Evolutionary conservation across 2,113 vertebrate species (phyloP), one percentile per base, ranked within the genome.

Genomic region (Gyps fulvus): DNA sequence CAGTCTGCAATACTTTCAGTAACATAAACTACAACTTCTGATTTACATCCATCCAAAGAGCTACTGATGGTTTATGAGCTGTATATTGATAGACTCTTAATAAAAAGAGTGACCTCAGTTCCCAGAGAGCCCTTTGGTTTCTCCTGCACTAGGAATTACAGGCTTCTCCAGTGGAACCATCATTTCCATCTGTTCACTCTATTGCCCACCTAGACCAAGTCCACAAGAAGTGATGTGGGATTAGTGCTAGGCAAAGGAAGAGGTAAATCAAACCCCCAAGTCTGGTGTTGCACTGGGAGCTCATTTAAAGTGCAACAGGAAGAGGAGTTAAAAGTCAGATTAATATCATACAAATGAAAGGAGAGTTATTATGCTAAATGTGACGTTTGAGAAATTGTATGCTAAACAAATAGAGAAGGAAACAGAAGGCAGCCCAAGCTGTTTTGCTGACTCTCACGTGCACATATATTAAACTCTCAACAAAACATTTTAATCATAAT

Each of bases 381-480:
- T 58, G 85, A 91, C 27, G 7, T 90, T 83, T 94, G 87, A 95
- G 72, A 94, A 93, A 96, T 70, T 43, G 45, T 43, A 77, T 3
- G 10, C 32, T 87, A 85, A 97, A 87, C 73, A 91, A 95, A 94
- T 3, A 86, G 58, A 95, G 87, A 90, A 86, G 52, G 79, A 96
- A 96, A 96, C 96, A 97, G 97, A 96, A 96, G 93, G 97, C 89
- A 91, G 73, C n/a, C 84, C 93, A 96, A 96, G 95, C 89, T 97
- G 94, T 96, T 96, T 84, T 73, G 62, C 72, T 93, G 78, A 91
- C 78, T 90, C 72, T 95, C 72, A 87, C 9, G 1, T 91, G 83
- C 69, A 45, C 63, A 42, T 52, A 65, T 54, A 89, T 91, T 97
- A 76, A 96, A 90, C 36, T 55, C n/a, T 43, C 83, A 83, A 80